Percentiles rank a stretch among this genome's conserved stretches.
Conservation (phyloP, 2,797 vertebrate genomes). For the Silurus aristotelis region DNA sequence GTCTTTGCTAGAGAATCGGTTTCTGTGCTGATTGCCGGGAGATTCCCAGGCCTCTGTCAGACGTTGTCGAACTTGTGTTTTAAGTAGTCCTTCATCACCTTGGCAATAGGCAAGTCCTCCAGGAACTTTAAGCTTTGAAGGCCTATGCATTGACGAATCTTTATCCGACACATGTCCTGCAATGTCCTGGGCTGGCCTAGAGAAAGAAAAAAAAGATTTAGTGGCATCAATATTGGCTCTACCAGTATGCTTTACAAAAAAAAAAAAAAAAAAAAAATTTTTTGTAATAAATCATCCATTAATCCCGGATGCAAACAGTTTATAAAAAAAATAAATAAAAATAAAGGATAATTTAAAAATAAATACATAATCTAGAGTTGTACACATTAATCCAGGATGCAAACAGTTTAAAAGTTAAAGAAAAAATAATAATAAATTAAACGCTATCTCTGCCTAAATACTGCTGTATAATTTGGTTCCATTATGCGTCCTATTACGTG, state of each 20-base stretch:
- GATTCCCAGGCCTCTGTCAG: slow-evolving; percentile 70
- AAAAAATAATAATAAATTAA: no score
- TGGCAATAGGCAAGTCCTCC: slow-evolving; percentile 95
- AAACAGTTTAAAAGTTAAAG: neutral
- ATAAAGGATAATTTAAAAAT: neutral
- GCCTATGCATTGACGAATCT: slow-evolving; percentile 95
- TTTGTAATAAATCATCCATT: no score
- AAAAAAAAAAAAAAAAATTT: no score
- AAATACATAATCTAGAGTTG: neutral
- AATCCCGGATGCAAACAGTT: no score
- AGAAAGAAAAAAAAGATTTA: slow-evolving; percentile 31
- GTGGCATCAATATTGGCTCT: neutral
- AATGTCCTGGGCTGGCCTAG: slow-evolving; percentile 92
- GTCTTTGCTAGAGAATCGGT: slow-evolving; percentile 76
- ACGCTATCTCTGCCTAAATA: neutral
- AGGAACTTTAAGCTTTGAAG: slow-evolving; percentile 93
- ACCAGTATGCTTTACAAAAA: neutral
- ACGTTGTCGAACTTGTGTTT: slow-evolving; percentile 97
- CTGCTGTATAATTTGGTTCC: neutral
- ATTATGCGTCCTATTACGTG: neutral
- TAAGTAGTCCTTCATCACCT: slow-evolving; percentile 99
- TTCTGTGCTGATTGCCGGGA: slow-evolving; percentile 65
- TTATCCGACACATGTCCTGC: slow-evolving; percentile 97
- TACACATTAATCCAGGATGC: neutral
- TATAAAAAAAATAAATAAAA: no score